Evolutionary conservation across 1,140 invertebrate species (phyloP).

Genomic region (Heliothis virescens): DNA sequence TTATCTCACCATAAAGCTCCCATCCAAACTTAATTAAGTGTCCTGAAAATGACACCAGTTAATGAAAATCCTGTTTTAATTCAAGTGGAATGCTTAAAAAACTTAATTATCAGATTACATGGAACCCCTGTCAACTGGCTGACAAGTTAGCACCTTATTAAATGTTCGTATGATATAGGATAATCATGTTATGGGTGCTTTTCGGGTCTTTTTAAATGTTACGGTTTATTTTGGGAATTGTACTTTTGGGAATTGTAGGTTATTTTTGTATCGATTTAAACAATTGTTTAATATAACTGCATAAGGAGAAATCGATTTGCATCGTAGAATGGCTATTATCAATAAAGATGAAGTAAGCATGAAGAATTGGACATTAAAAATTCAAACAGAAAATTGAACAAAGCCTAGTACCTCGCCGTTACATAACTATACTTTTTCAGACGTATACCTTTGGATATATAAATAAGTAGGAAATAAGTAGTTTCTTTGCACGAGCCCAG

Average conservation of each 20-base stretch:
- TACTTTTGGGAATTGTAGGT: neutral
- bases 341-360: too few relatives aligned
- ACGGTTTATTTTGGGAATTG: neutral
- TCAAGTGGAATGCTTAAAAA: slow-evolving; percentile 29
- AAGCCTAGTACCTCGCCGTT: too few relatives aligned
- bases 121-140: neutral
- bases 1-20: slow-evolving; percentile 14
- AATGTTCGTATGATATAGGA: slow-evolving; percentile 31
- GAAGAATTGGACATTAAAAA: too few relatives aligned
- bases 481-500: too few relatives aligned
- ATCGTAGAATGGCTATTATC: too few relatives aligned
- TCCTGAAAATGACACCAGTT: slow-evolving; percentile 14
- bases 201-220: slow-evolving; percentile 5
- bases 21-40: slow-evolving; percentile 22
- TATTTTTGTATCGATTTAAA: too few relatives aligned
- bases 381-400: too few relatives aligned
- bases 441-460: too few relatives aligned
- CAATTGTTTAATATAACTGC: too few relatives aligned
- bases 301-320: too few relatives aligned
- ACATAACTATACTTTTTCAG: too few relatives aligned
- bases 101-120: slow-evolving; percentile 38
- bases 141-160: slow-evolving; percentile 31
- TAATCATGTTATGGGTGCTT: slow-evolving; percentile 18
- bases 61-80: slow-evolving; percentile 31
- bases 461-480: too few relatives aligned